Evolutionary conservation across 2,888 invertebrate species (phyloP).

Genomic region (Glomeris marginata): DNA sequence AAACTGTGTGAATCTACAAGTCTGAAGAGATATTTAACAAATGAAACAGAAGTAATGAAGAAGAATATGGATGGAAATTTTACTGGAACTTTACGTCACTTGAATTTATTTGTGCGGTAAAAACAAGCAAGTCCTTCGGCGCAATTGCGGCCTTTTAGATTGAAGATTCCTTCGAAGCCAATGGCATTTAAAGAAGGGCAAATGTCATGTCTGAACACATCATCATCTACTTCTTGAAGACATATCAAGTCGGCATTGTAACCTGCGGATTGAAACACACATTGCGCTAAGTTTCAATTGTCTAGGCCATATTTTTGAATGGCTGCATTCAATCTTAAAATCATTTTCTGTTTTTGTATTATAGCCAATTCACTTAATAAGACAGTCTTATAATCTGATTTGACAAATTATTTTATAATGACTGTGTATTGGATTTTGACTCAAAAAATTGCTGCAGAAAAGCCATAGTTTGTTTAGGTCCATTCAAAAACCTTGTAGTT

Average conservation of each 20-base stretch:
- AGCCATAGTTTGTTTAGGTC: too few species aligned
- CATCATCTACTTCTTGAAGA: slow-evolving; percentile 80
- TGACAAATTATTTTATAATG: too few species aligned
- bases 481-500: too few species aligned
- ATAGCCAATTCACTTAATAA: too few species aligned
- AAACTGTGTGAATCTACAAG: slow-evolving; percentile 10
- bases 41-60: too few species aligned
- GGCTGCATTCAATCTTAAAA: background rate
- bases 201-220: slow-evolving; percentile 53
- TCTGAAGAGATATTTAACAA: background rate
- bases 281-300: too few species aligned
- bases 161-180: slow-evolving; percentile 45
- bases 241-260: slow-evolving; percentile 82
- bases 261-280: slow-evolving; percentile 36
- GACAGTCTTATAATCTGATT: too few species aligned
- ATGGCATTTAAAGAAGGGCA: slow-evolving; percentile 40
- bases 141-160: slow-evolving; percentile 54
- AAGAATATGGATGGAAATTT: too few species aligned
- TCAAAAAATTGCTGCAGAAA: too few species aligned
- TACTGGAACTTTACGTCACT: slow-evolving; percentile 31
- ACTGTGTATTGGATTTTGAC: too few species aligned
- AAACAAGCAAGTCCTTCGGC: slow-evolving; percentile 71
- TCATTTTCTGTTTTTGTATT: background rate
- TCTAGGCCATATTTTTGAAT: too few species aligned
- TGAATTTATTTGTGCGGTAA: slow-evolving; percentile 52